Evolutionary conservation across 53 echinoderm and acorn worm genomes (phyloP), one percentile per base, ranked within the genome.

Genomic region (Zoroaster sp.): DNA sequence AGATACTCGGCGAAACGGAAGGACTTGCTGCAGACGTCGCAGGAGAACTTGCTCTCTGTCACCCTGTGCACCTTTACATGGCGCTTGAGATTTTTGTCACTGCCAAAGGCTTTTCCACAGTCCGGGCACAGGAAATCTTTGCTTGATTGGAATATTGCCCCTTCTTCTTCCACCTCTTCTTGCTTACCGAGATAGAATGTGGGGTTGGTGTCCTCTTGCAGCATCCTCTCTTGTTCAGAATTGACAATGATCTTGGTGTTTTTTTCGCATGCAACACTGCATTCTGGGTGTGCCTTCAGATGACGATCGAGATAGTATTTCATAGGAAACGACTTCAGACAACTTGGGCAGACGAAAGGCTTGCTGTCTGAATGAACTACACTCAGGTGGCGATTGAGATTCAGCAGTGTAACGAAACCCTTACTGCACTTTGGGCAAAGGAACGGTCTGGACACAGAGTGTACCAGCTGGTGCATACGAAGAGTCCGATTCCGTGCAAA

Each of bases 11-110:
- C 78, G 47, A 44, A 68, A 46, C 67, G 68, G 47, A 88, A 88
- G 3, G 69, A 44, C 68, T 88, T 88, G 15, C 77, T 47, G 35
- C 88, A 88, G 7, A 77, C 88, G 1, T 78, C 88, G 20, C 88
- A 88, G 34, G 34, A 2, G 63, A 59, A 59, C 63, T 59, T 59
- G 11, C 28, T 59, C 63, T 59, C 63, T 28, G 21, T 59, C 63
- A 59, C 63, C 1, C 8, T 21, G 28, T 59, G 63, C 9, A 59
- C 63, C 28, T 59, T 59, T 28, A 25, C 28, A 18, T 59, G 63
- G 21, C 63, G 21, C 28, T 9, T 59, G 63, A 59, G 63, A 28
- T 59, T 59, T 28, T 59, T 59, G 9, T 28, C 63, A 9, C 2
- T 4, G 28, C 10, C 23, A 28, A 59, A 59, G 28, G 23, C 2